Evolutionary conservation across 1,140 invertebrate species (phyloP), one percentile per base, ranked within the genome.

Genomic region (Anagrus nilaparvatae): DNA sequence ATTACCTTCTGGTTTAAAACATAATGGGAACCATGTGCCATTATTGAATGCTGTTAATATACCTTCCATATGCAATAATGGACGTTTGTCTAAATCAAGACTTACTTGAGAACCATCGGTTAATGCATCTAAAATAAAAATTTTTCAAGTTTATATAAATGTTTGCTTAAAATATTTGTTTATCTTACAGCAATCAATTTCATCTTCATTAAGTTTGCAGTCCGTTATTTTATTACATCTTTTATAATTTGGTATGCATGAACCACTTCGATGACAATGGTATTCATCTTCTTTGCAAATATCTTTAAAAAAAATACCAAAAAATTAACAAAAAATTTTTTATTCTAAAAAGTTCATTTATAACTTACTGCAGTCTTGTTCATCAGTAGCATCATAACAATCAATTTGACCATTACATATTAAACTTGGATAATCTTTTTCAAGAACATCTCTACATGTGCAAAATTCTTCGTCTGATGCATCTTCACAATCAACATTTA

Each of bases 381-480:
- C 87, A 62, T 91, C 88, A 17, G 75, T 75, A 17, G 68, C 55
- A 65, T 90, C 85, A 17, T 63, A 58, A 54, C 87, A 91, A 55
- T 92, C 84, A 3, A 75, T 56, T 38, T 76, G 70, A n/a, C 82
- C 84, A 67, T 92, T 79, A 54, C 87, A 92, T 46, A 90, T 69
- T 1, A 76, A 64, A 5, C 61, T 58, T 10, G 71, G 63, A 50
- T 74, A 56, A 8, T 60, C 51, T n/a, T 59, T 57, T 24, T 50
- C 50, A 2, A 89, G 60, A 56, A 75, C 78, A 51, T 89, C 82
- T 31, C 61, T 67, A 58, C 87, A 91, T 0, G 67, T 75, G 52
- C 87, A 92, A 46, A 74, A 61, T 2, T 67, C 46, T 67, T 90
- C 87, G 60, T 92, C 87, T 0, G 77, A 81, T 12, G 78, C 78